phyloP scores from a whole-genome alignment of 2,888 invertebrate species.

The Drosophila aldrichi region DNA sequence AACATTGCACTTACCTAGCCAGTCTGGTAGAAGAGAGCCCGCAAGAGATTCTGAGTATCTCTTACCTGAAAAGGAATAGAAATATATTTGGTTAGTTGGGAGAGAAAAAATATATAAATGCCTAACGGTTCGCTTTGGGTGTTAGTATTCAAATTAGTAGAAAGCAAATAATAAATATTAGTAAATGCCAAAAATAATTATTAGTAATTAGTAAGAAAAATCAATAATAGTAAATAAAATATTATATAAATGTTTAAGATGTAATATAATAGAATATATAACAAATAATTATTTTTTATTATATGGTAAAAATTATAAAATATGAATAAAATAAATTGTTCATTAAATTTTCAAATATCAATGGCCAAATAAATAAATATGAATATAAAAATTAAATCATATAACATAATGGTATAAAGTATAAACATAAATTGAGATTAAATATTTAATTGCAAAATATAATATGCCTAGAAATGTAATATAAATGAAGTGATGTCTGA shows the following conservation, averaged over 20 bases:
- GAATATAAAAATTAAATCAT: background rate
- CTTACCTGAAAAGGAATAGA: slow-evolving; percentile 84
- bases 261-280: background rate
- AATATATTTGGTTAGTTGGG: slow-evolving; percentile 28
- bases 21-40: slow-evolving; percentile 86
- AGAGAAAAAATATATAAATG: too few relatives aligned
- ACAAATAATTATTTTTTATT: too few relatives aligned
- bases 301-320: too few relatives aligned
- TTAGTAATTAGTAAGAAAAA: background rate
- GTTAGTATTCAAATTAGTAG: slow-evolving; percentile 4
- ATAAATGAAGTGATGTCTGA: background rate
- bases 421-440: background rate
- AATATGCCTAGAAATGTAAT: background rate
- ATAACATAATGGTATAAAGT: background rate
- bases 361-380: background rate
- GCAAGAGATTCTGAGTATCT: slow-evolving; percentile 86
- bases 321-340: background rate
- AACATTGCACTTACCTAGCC: slow-evolving; percentile 85
- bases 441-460: background rate
- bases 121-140: slow-evolving; percentile 29
- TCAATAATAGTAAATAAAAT: background rate
- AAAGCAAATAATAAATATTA: background rate
- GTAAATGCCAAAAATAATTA: background rate
- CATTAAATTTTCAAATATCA: background rate
- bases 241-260: background rate